phyloP scores from a whole-genome alignment of 2,888 invertebrate genomes.

The Drosophila buzzatii region DNA sequence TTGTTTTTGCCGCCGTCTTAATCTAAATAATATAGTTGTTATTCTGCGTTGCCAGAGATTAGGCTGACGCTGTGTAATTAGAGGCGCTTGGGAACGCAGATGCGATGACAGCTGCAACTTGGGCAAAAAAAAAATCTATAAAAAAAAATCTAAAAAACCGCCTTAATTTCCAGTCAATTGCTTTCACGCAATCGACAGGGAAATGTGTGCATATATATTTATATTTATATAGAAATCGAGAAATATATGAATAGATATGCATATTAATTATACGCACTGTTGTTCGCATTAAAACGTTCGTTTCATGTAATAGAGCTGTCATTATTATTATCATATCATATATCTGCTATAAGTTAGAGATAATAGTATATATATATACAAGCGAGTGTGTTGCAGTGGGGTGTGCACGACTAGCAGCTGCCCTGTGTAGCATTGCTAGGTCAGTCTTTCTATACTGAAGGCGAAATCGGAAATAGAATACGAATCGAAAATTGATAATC shows the following conservation, averaged over 20 bases:
- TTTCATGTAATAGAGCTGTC: background rate
- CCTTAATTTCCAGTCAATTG: slow-evolving; percentile 4
- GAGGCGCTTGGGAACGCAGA: background rate
- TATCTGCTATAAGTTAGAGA: too few species aligned
- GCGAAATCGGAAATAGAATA: too few species aligned
- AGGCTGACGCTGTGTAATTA: slow-evolving; percentile 14
- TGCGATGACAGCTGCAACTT: slow-evolving; percentile 20
- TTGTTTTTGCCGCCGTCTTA: slow-evolving; percentile 6
- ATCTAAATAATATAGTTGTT: slow-evolving; percentile 14
- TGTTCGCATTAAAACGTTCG: background rate
- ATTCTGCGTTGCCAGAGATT: background rate
- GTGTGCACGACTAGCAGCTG: background rate
- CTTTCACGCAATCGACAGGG: background rate
- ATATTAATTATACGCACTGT: slow-evolving; percentile 41
- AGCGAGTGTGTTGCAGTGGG: too few species aligned
- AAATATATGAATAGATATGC: background rate
- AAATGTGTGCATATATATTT: background rate
- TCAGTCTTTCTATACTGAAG: too few species aligned
- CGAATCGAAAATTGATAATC: too few species aligned
- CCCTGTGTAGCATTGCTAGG: background rate
- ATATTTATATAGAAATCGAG: too few species aligned
- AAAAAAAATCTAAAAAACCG: background rate
- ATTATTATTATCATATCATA: background rate
- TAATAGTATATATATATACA: too few species aligned
- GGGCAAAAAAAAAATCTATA: too few species aligned